A percentile compares a stretch with the other conserved stretches of the same genome.
Evolutionary conservation across 2,888 invertebrate species (phyloP).

Genomic region (Aricia artaxerxes): DNA sequence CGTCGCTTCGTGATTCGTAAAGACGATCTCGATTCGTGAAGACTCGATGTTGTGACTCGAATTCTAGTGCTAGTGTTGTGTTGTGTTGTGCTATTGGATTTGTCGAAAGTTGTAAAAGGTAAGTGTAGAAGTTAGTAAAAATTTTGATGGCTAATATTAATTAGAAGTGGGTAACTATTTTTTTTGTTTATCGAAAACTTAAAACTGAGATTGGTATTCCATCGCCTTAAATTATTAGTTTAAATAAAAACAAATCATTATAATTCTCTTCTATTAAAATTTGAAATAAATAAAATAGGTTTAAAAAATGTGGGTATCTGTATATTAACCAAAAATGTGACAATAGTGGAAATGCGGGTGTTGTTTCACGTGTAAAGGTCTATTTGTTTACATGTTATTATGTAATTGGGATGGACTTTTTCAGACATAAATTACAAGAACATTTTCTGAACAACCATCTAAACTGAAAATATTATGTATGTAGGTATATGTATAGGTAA

Average conservation of each 20-base stretch:
- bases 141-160: not conserved
- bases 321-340: too few relatives aligned
- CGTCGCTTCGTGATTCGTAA: not conserved
- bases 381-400: not conserved
- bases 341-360: not conserved
- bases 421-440: not conserved
- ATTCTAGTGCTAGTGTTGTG: constrained; percentile 2
- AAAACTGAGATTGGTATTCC: not conserved
- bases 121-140: not conserved
- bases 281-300: too few relatives aligned
- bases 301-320: too few relatives aligned
- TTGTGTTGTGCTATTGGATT: constrained; percentile 5
- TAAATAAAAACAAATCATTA: not conserved
- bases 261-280: not conserved
- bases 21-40: not conserved
- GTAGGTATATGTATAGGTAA: too few relatives aligned
- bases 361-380: not conserved
- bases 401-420: not conserved
- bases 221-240: not conserved
- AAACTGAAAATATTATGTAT: not conserved
- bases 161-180: too few relatives aligned
- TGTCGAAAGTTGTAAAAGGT: not conserved
- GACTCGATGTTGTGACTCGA: constrained; percentile 23
- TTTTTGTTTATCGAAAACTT: too few relatives aligned
- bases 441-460: not conserved